Evolutionary conservation across 1,140 invertebrate species (phyloP).

Genomic region (Tetranychus urticae): DNA sequence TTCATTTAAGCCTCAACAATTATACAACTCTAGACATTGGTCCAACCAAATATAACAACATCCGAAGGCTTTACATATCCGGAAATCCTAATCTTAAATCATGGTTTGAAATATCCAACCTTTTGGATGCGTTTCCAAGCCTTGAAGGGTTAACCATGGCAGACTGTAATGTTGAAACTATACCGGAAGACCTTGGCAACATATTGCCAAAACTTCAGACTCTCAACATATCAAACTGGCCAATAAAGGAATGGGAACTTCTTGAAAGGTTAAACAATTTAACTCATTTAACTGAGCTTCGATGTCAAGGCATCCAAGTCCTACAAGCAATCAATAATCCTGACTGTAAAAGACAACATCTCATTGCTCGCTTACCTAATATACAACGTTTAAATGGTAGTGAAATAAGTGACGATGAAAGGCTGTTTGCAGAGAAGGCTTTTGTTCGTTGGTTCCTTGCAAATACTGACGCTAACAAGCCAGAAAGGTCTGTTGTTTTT

Average conservation of each 20-base stretch:
- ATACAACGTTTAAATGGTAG: constrained; percentile 64
- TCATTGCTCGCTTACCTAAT: constrained; percentile 63
- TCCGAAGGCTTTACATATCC: constrained; percentile 34
- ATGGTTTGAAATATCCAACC: constrained; percentile 55
- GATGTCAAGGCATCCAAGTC: constrained; percentile 36
- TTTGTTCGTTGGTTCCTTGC: constrained; percentile 79
- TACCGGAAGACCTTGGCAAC: constrained; percentile 19
- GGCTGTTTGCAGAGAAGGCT: constrained; percentile 72
- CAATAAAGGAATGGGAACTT: constrained; percentile 58
- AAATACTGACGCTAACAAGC: constrained; percentile 11
- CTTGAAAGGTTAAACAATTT: constrained; percentile 57
- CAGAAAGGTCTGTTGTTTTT: constrained; percentile 10
- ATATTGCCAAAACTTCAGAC: constrained; percentile 39
- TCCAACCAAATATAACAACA: constrained; percentile 27
- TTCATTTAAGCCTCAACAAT: constrained; percentile 59
- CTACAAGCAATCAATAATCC: constrained; percentile 27
- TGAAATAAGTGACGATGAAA: constrained; percentile 48
- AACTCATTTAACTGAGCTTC: constrained; percentile 49
- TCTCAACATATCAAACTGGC: constrained; percentile 59
- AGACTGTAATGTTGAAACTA: constrained; percentile 47
- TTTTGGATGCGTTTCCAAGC: constrained; percentile 49
- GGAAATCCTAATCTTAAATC: constrained; percentile 40
- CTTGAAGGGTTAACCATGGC: constrained; percentile 57
- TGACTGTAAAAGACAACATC: constrained; percentile 49
- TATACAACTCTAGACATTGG: constrained; percentile 43